phyloP scores from a whole-genome alignment of 2,888 invertebrate genomes.

The Gandaritis pyraliata region DNA sequence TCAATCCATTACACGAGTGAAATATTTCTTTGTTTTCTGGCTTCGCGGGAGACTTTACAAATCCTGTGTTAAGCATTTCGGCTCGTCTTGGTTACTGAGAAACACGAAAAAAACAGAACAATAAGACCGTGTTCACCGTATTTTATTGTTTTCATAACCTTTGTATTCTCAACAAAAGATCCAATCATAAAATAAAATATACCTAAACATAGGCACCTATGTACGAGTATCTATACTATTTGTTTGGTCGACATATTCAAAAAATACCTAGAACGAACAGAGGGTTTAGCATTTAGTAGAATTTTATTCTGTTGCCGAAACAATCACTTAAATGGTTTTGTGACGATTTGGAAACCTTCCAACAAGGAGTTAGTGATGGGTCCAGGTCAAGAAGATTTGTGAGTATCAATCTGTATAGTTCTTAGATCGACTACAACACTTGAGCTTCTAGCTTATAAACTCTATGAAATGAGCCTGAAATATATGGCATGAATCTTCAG shows the following conservation, averaged over 20 bases:
- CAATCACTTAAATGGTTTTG: conserved; percentile 26
- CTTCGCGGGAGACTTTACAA: conserved; percentile 71
- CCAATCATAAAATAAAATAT: too few species aligned
- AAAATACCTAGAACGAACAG: too few species aligned
- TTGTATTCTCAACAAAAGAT: conserved; percentile 10
- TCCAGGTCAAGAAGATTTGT: conserved; percentile 7
- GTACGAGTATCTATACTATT: too few species aligned
- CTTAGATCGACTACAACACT: too few species aligned
- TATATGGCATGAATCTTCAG: too few species aligned
- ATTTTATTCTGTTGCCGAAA: conserved; percentile 15
- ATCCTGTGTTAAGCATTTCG: conserved; percentile 74
- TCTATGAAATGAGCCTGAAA: too few species aligned
- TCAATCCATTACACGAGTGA: conserved; percentile 84
- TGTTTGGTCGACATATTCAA: too few species aligned
- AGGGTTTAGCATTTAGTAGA: neutral
- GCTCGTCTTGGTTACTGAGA: conserved; percentile 14
- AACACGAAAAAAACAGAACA: conserved; percentile 7
- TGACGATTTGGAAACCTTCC: conserved; percentile 30
- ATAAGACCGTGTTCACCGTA: neutral
- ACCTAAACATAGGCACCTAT: too few species aligned
- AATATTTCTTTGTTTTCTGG: conserved; percentile 84
- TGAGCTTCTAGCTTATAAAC: too few species aligned
- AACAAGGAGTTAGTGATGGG: conserved; percentile 23
- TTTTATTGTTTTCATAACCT: conserved; percentile 14
- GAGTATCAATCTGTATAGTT: neutral